Percentiles rank a stretch among this genome's conserved stretches.
Evolutionary conservation across 2,888 invertebrate genomes (phyloP).

Genomic region (Aproaerema taeniolella): DNA sequence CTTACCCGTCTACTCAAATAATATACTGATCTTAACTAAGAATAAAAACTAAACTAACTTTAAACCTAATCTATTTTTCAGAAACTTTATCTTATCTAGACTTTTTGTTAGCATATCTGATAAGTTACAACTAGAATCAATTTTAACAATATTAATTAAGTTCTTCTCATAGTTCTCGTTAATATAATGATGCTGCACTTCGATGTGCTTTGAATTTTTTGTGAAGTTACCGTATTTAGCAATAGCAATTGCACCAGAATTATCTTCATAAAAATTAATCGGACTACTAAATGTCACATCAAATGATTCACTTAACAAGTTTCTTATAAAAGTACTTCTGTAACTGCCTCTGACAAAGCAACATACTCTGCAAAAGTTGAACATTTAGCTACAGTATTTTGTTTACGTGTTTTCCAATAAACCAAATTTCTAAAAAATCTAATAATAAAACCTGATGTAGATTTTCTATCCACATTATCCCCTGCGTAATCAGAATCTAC

Average conservation of each 20-base stretch:
- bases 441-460: constrained; percentile 34
- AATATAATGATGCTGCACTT: constrained; percentile 5
- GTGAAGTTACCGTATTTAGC: constrained; percentile 18
- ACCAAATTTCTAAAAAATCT: constrained; percentile 34
- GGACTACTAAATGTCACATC: constrained; percentile 20
- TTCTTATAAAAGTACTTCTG: constrained; percentile 22
- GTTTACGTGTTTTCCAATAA: constrained; percentile 36
- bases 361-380: constrained; percentile 31
- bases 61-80: background rate
- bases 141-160: constrained; percentile 1
- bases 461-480: constrained; percentile 27
- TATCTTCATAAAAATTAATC: constrained; percentile 29
- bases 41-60: background rate
- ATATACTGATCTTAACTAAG: background rate
- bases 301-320: constrained; percentile 22
- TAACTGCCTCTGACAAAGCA: constrained; percentile 28
- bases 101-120: constrained; percentile 1
- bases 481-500: constrained; percentile 39
- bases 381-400: constrained; percentile 29
- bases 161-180: constrained; percentile 1
- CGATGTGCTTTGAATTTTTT: constrained; percentile 11
- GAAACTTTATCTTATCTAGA: background rate
- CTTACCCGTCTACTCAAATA: background rate
- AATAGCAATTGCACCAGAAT: constrained; percentile 24
- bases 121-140: background rate